phyloP scores from a whole-genome alignment of 2,113 vertebrate species.

The Aphyosemion australe region DNA sequence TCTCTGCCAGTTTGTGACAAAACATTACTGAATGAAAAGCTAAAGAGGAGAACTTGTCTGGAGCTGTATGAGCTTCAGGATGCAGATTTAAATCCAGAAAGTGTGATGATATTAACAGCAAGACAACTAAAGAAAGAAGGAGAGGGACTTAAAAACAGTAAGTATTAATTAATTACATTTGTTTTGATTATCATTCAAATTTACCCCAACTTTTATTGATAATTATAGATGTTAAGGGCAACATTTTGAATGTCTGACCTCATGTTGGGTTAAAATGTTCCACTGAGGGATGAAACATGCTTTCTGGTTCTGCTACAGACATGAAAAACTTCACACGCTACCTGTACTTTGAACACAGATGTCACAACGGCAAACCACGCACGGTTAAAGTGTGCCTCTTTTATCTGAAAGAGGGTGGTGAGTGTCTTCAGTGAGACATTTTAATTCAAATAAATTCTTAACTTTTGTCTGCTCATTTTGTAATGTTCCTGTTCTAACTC shows the following conservation, averaged over 20 bases:
- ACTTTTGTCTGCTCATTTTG: neutral
- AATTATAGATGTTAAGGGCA: too few species aligned
- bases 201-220: neutral
- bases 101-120: constrained; percentile 16
- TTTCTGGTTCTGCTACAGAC: constrained; percentile 56
- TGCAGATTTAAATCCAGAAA: constrained; percentile 18
- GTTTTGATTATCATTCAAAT: too few species aligned
- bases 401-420: constrained; percentile 74
- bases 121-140: neutral
- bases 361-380: neutral
- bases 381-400: constrained; percentile 65
- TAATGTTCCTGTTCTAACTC: constrained; percentile 7
- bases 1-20: constrained; percentile 56
- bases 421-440: constrained; percentile 13
- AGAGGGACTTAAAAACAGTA: constrained; percentile 26
- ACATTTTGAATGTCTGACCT: too few species aligned
- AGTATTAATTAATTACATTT: constrained; percentile 1
- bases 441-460: too few species aligned
- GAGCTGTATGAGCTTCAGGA: constrained; percentile 68
- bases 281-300: neutral
- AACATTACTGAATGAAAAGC: neutral
- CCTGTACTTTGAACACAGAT: constrained; percentile 72
- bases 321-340: constrained; percentile 69
- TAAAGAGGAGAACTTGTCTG: constrained; percentile 28
- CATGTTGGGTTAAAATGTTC: neutral